Conservation (phyloP, 1,140 invertebrate species). For the Drosophila quadrilineata region DNA sequence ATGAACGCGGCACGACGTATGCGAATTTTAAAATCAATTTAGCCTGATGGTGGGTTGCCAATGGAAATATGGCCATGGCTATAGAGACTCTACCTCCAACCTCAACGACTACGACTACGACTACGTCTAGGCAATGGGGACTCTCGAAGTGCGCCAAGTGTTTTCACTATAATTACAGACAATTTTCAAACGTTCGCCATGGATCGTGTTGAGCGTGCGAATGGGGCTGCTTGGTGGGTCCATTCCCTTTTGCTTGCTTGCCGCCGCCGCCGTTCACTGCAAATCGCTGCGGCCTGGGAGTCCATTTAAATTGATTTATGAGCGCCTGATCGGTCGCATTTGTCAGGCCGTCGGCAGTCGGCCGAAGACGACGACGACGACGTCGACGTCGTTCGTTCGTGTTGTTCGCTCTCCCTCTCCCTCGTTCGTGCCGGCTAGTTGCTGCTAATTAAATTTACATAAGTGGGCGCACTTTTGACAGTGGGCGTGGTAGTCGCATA, state of each 20-base stretch:
- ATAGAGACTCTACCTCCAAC: too few species aligned
- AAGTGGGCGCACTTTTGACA: conserved; percentile 51
- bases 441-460: conserved; percentile 69
- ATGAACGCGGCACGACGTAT: conserved; percentile 31
- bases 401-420: conserved; percentile 24
- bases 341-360: conserved; percentile 35
- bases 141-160: conserved; percentile 63
- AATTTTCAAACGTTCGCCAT: conserved; percentile 49
- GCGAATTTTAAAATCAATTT: conserved; percentile 67
- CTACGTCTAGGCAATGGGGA: conserved; percentile 24
- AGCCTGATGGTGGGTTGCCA: neutral
- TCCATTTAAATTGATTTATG: conserved; percentile 76
- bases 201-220: conserved; percentile 52
- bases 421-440: too few species aligned
- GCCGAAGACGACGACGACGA: too few species aligned
- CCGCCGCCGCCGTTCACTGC: neutral
- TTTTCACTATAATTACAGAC: conserved; percentile 71
- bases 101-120: too few species aligned
- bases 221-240: neutral
- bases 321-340: conserved; percentile 57
- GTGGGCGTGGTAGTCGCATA: conserved; percentile 45
- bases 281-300: conserved; percentile 27
- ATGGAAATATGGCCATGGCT: neutral
- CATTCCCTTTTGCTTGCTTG: neutral
- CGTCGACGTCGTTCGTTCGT: too few species aligned